These are phyloP conservation scores for Drosophila infuscata DNA, from an alignment of 2,888 invertebrate species.

Conservation along the genomic window DNA sequence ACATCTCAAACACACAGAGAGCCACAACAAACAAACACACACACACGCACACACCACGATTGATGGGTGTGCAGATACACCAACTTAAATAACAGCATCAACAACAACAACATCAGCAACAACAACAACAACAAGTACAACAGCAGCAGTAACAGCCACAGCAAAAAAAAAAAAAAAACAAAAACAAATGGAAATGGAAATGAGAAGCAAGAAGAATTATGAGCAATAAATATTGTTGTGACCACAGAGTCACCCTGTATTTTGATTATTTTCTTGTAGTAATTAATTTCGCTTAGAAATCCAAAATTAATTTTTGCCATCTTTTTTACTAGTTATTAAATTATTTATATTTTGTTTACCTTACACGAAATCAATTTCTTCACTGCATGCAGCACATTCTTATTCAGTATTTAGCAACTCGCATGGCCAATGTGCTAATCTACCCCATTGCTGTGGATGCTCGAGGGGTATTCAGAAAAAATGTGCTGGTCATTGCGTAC, in stretches of 20 bases:
- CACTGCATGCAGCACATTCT: neutral
- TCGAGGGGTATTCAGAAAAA: slow-evolving; percentile 31
- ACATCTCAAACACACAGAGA: slow-evolving; percentile 21
- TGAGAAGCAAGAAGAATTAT: slow-evolving; percentile 5
- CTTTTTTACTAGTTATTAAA: neutral
- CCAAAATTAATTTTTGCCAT: accelerated
- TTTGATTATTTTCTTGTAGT: neutral
- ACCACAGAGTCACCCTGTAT: slow-evolving; percentile 11
- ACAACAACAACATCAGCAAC: slow-evolving; percentile 7
- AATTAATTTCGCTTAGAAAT: no score
- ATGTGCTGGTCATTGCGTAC: slow-evolving; percentile 56
- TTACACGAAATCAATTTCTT: neutral
- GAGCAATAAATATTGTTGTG: neutral
- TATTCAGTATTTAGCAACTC: neutral
- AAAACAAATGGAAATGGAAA: slow-evolving; percentile 1
- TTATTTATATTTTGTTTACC: neutral
- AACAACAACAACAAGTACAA: neutral
- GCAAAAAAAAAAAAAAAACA: slow-evolving; percentile 6
- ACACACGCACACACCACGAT: slow-evolving; percentile 25
- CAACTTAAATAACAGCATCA: slow-evolving; percentile 50
- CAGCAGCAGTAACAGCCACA: neutral
- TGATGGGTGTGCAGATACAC: slow-evolving; percentile 52
- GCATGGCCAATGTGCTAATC: neutral
- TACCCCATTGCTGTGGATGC: neutral
- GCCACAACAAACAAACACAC: slow-evolving; percentile 11